Conservation (phyloP, 2,797 vertebrate species). For the Hippocampus kuda region DNA sequence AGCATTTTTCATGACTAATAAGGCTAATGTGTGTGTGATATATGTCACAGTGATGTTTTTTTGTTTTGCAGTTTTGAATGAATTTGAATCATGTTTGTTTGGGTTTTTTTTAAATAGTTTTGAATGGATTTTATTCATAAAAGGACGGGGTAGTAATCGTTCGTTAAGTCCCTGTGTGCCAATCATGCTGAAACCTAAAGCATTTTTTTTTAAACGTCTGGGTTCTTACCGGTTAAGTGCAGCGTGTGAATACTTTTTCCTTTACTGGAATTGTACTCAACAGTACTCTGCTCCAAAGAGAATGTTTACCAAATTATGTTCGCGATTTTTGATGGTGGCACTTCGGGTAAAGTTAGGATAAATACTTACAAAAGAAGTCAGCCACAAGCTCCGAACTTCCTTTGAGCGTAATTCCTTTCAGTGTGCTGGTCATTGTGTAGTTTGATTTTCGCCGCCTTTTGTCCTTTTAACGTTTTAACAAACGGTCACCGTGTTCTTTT, state of each 20-base stretch:
- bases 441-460: neutral
- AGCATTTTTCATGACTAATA: no score
- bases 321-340: neutral
- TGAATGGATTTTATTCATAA: no score
- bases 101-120: no score
- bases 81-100: no score
- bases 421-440: conserved; percentile 61
- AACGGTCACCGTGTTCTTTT: neutral
- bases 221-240: no score
- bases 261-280: neutral
- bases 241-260: neutral
- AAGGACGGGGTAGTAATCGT: no score
- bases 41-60: no score
- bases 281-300: neutral
- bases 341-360: neutral
- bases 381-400: conserved; percentile 87
- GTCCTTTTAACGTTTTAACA: neutral
- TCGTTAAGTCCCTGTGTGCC: no score
- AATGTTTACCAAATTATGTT: neutral
- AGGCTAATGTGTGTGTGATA: no score
- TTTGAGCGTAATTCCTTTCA: conserved; percentile 81
- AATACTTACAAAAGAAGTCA: conserved; percentile 86
- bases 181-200: no score
- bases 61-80: no score
- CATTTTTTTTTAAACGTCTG: no score